These are phyloP conservation scores for Drosophila phalerata DNA, from an alignment of 2,888 invertebrate genomes.

Conservation along the genomic window DNA sequence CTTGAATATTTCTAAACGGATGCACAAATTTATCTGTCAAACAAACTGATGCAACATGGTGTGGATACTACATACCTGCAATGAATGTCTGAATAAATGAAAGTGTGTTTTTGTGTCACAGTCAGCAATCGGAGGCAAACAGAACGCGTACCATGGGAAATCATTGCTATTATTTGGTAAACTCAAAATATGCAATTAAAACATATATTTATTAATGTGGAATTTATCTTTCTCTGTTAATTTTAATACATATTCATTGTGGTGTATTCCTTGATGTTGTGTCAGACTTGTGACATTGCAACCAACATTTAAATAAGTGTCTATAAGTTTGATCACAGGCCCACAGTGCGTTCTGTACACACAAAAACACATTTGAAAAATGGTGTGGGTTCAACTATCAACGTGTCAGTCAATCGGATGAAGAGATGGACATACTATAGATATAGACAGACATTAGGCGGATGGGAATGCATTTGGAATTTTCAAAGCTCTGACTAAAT, in stretches of 20 bases:
- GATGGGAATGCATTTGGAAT: constrained; percentile 46
- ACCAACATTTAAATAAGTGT: too few relatives aligned
- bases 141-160: constrained; percentile 50
- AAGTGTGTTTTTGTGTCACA: constrained; percentile 73
- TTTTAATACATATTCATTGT: not conserved
- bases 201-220: not conserved
- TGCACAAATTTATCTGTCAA: constrained; percentile 72
- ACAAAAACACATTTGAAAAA: too few relatives aligned
- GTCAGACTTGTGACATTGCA: not conserved
- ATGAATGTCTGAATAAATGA: constrained; percentile 62
- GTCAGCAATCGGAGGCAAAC: constrained; percentile 27
- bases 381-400: constrained; percentile 37
- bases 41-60: constrained; percentile 37
- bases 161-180: constrained; percentile 17
- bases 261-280: not conserved
- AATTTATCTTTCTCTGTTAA: not conserved
- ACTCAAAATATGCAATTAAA: constrained; percentile 2
- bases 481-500: constrained; percentile 75
- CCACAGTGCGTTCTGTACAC: constrained; percentile 37
- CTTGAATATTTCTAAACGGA: constrained; percentile 71
- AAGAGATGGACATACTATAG: constrained; percentile 39
- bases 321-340: too few relatives aligned
- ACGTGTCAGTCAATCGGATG: constrained; percentile 25
- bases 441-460: constrained; percentile 42
- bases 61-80: constrained; percentile 46